Percentiles rank a stretch among this genome's conserved stretches.
Evolutionary conservation across 2,888 invertebrate species (phyloP).

Genomic region (Cerastis rubricosa): DNA sequence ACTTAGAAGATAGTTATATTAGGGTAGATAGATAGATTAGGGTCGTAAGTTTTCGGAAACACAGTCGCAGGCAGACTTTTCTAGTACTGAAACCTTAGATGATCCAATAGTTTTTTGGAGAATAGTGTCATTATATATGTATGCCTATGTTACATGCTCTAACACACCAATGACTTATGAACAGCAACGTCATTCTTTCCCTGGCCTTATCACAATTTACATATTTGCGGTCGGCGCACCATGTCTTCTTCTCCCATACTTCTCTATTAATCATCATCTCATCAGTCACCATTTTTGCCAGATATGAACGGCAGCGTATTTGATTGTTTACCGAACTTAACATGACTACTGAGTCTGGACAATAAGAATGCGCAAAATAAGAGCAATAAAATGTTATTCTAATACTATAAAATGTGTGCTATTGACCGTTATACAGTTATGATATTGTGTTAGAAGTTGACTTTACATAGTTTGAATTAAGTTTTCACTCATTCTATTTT

Average conservation of each 20-base stretch:
- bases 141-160: too few relatives aligned
- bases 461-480: conserved; percentile 1
- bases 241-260: background rate
- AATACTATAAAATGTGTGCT: background rate
- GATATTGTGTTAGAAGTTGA: background rate
- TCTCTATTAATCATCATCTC: background rate
- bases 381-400: background rate
- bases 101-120: too few relatives aligned
- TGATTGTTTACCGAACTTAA: conserved; percentile 2
- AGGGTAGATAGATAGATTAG: too few relatives aligned
- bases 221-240: background rate
- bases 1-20: too few relatives aligned
- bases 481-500: background rate
- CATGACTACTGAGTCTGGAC: background rate
- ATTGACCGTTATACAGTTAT: conserved; percentile 1
- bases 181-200: too few relatives aligned
- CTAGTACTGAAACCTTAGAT: too few relatives aligned
- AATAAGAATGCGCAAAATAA: background rate
- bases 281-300: background rate
- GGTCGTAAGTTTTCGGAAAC: too few relatives aligned
- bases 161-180: background rate
- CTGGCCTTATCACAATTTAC: background rate
- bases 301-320: background rate
- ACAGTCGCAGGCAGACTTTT: too few relatives aligned
- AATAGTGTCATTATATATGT: too few relatives aligned